Conservation (phyloP, 2,113 vertebrate genomes). For the Talpa occidentalis region DNA sequence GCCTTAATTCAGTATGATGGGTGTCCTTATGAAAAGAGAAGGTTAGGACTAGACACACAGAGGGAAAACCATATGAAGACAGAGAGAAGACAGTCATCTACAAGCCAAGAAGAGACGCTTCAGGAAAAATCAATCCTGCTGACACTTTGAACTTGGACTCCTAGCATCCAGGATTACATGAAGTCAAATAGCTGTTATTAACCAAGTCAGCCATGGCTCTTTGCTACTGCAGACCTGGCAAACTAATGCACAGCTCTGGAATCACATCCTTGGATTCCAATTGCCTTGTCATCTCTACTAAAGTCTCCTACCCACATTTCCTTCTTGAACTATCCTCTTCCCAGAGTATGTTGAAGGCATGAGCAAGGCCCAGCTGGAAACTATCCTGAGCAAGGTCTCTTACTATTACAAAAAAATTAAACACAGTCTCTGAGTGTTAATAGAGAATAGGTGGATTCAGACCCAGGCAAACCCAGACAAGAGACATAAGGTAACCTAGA, state of each 20-base stretch:
- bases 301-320: background rate
- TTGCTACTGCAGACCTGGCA: background rate
- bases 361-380: background rate
- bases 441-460: background rate
- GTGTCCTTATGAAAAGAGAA: background rate
- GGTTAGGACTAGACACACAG: background rate
- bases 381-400: background rate
- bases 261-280: background rate
- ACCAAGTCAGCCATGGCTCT: background rate
- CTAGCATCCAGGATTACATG: background rate
- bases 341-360: background rate
- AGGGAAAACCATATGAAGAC: background rate
- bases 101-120: background rate
- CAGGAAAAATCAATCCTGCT: background rate
- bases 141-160: background rate
- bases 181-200: background rate
- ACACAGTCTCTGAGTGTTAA: background rate
- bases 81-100: background rate
- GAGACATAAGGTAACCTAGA: background rate
- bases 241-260: background rate
- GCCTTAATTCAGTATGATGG: background rate
- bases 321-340: background rate
- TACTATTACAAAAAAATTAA: background rate
- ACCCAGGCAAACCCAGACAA: background rate
- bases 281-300: background rate